These are phyloP conservation scores for Hyposoter didymator DNA, from an alignment of 2,888 invertebrate genomes.

Conservation along the genomic window DNA sequence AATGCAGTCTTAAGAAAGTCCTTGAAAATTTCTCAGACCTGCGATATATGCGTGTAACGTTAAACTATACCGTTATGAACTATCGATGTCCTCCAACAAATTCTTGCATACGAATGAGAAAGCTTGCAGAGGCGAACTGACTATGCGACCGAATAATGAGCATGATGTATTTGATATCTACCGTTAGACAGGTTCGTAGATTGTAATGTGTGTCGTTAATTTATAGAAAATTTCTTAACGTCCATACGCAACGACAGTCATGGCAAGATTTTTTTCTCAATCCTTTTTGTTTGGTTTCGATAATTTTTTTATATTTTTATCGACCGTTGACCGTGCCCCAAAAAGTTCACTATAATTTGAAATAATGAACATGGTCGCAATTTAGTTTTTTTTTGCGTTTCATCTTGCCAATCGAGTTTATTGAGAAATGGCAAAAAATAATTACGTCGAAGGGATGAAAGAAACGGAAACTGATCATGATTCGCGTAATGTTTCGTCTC, in stretches of 20 bases:
- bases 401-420: neutral
- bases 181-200: constrained; percentile 5
- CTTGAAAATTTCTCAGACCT: constrained; percentile 42
- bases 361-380: neutral
- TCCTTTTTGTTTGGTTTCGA: neutral
- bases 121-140: constrained; percentile 19
- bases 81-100: constrained; percentile 48
- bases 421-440: neutral
- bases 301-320: neutral
- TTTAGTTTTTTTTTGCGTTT: neutral
- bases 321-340: neutral
- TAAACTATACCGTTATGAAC: constrained; percentile 46
- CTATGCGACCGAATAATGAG: constrained; percentile 21
- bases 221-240: neutral
- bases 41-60: constrained; percentile 6
- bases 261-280: neutral
- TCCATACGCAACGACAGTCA: neutral
- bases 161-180: constrained; percentile 13
- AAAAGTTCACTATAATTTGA: neutral
- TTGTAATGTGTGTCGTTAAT: constrained; percentile 1
- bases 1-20: constrained; percentile 20
- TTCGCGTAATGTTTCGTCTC: neutral
- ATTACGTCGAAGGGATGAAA: neutral
- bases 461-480: neutral
- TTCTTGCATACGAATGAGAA: constrained; percentile 42